These are phyloP conservation scores for Ursus arctos DNA, from an alignment of 2,113 vertebrate species.

Conservation along the genomic window DNA sequence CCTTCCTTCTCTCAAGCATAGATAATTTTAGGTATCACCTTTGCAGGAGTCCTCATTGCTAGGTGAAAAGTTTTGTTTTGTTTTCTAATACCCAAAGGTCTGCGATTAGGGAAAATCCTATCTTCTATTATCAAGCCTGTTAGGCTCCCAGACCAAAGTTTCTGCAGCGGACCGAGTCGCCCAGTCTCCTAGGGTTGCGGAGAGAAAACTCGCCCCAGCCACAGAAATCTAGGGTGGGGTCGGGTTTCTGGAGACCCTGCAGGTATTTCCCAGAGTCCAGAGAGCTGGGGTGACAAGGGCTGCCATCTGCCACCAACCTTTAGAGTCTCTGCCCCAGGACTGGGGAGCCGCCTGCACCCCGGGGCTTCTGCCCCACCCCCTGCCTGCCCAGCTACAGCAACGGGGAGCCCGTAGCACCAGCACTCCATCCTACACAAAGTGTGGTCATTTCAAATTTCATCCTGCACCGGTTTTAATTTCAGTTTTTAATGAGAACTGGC, in stretches of 20 bases:
- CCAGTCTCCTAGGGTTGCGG: no score
- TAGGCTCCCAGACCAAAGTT: neutral
- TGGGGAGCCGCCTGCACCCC: fast-evolving
- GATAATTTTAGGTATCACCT: neutral
- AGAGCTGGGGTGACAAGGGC: neutral
- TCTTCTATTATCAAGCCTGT: neutral
- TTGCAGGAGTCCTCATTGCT: neutral
- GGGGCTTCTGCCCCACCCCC: fast-evolving
- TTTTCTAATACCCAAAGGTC: neutral
- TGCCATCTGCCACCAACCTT: fast-evolving
- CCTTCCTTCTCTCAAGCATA: neutral
- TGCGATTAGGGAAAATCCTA: neutral
- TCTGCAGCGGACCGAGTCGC: neutral
- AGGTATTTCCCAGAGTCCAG: neutral
- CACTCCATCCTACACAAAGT: neutral
- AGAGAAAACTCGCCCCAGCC: neutral
- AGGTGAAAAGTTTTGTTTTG: neutral
- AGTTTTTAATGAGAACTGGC: neutral
- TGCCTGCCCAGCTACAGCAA: fast-evolving
- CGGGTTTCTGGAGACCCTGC: neutral
- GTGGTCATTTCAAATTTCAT: neutral
- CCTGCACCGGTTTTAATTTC: neutral
- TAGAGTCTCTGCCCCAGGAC: neutral
- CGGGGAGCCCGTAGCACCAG: fast-evolving
- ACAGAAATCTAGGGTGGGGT: fast-evolving